A percentile compares a stretch with the other conserved stretches of the same genome.
These are phyloP conservation scores for Corydoras maculifer DNA, from an alignment of 2,113 vertebrate genomes.

Conservation along the genomic window DNA sequence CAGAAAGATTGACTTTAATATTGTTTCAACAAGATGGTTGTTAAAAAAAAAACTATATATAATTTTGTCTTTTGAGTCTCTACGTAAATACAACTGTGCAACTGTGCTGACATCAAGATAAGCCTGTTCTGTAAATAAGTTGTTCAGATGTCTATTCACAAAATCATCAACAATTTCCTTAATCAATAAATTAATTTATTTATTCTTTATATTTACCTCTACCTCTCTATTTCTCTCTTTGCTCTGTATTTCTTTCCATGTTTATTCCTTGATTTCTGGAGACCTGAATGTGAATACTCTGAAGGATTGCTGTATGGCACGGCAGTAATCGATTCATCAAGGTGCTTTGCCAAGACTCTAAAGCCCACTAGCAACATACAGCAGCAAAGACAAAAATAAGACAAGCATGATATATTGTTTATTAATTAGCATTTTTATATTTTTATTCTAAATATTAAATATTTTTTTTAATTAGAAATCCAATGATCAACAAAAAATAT, in stretches of 20 bases:
- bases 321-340: constrained; percentile 62
- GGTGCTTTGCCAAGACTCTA: constrained; percentile 54
- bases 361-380: constrained; percentile 53
- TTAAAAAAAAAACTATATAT: constrained; percentile 2
- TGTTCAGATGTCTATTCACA: constrained; percentile 8
- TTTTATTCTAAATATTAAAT: too few species aligned
- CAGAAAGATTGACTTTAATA: constrained; percentile 6
- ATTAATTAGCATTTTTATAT: too few species aligned
- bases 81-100: not conserved
- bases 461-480: too few species aligned
- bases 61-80: not conserved
- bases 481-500: too few species aligned
- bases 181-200: not conserved
- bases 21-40: constrained; percentile 1
- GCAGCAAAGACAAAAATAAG: constrained; percentile 44
- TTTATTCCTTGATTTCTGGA: not conserved
- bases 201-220: constrained; percentile 5
- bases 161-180: not conserved
- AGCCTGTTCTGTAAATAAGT: constrained; percentile 14
- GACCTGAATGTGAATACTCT: constrained; percentile 34
- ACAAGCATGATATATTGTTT: constrained; percentile 46
- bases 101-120: not conserved
- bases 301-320: constrained; percentile 47
- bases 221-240: constrained; percentile 18
- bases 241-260: constrained; percentile 31